Base-by-base conservation (phyloP, 2,888 invertebrate genomes). In the Zygogramma bicolorata region DNA sequence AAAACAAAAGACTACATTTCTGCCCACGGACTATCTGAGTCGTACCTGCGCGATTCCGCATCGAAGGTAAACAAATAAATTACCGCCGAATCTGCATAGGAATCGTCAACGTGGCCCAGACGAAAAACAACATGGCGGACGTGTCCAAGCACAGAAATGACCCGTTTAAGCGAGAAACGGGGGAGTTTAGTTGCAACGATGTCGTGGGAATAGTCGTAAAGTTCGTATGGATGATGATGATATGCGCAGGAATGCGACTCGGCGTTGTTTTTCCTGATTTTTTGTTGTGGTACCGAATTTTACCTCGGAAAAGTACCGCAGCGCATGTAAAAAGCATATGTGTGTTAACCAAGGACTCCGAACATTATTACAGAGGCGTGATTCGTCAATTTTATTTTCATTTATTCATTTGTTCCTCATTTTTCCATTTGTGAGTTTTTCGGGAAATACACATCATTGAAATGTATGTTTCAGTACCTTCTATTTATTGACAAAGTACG, bases 151-250 rank as follows among this genome's bases (percentile, higher is more conserved):
- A 65, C 40, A n/a, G 77, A 79, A 81, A 79, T 73, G 77, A 72
- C 58, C 4, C 71, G 75, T 79, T 81, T 81, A 80, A 80, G 79
- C 77, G 77, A n/a, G n/a, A 80, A 79, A 77, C 74, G 75, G 70
- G 74, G 77, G 70, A 77, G 77, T 77, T 77, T 77, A 71, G 77
- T 67, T n/a, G n/a, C n/a, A 68, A 73, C 70, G 73, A 75, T 76
- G 78, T 72, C 68, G 62, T 65, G 62, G 73, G 71, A 71, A 80
- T 80, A 78, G 79, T 75, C 79, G 78, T 80, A 79, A 79, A 76
- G 63, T 73, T 76, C 73, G 69, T 71, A 59, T 20, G 62, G 42
- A 25, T n/a, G n/a, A n/a, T n/a, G n/a, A n/a, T n/a, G n/a, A n/a
- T n/a, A n/a, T 10, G 46, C 42, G 10, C 62, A 27, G 25, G 62